Evolutionary conservation across 2,797 vertebrate species (phyloP).

Genomic region (Eulemur mongoz): DNA sequence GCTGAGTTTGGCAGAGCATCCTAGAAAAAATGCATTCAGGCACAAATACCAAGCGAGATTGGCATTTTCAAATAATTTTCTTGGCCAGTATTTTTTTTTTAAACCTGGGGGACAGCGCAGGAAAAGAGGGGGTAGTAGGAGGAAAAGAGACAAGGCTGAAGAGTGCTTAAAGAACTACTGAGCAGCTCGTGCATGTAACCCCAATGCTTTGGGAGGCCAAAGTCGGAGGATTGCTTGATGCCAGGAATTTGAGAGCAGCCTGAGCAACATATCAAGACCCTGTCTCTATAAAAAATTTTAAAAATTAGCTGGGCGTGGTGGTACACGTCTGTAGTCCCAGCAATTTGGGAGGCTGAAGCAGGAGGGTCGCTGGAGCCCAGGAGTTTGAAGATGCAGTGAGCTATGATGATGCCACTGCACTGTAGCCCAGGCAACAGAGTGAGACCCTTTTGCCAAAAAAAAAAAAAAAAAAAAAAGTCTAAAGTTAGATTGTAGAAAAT

Average conservation of each 20-base stretch:
- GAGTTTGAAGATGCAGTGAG: not conserved
- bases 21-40: not conserved
- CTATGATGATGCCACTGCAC: not conserved
- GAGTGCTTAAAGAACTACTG: not conserved
- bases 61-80: not conserved
- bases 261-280: not conserved
- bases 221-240: not conserved
- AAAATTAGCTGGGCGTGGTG: not conserved
- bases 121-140: not conserved
- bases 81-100: not conserved
- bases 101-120: not conserved
- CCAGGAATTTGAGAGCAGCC: not conserved
- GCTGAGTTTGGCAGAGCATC: not conserved
- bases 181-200: not conserved
- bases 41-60: not conserved
- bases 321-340: not conserved
- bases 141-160: not conserved
- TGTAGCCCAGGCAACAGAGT: not conserved
- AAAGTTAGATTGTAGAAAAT: not conserved
- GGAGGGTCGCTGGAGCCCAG: not conserved
- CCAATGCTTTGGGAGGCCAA: not conserved
- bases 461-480: not conserved
- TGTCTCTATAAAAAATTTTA: not conserved
- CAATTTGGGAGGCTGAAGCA: not conserved
- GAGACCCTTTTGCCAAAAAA: too few species aligned